These are phyloP conservation scores for Myotis findleyi DNA, from an alignment of 2,797 vertebrate species.

Conservation along the genomic window DNA sequence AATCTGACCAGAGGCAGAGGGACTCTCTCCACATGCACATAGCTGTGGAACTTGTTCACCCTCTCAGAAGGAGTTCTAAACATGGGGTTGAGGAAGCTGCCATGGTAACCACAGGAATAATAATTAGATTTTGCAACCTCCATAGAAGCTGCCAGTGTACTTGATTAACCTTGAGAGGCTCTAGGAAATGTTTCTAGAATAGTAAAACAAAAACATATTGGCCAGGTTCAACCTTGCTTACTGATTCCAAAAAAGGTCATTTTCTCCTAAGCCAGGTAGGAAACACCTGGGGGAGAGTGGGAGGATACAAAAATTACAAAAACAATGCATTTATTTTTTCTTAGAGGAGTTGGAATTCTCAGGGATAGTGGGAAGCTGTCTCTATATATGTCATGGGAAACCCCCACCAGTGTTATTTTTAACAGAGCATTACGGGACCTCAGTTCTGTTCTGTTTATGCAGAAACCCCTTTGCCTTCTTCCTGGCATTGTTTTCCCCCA, in stretches of 20 bases:
- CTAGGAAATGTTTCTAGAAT: slow-evolving; percentile 67
- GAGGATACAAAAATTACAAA: background rate
- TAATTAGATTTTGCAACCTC: slow-evolving; percentile 53
- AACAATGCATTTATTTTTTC: background rate
- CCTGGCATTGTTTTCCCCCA: background rate
- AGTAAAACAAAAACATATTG: slow-evolving; percentile 69
- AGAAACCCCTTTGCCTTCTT: background rate
- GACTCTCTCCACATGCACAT: background rate
- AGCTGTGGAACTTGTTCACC: background rate
- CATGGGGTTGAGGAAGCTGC: background rate
- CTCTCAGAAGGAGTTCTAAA: slow-evolving; percentile 48
- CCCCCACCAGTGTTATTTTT: background rate
- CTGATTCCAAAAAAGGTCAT: slow-evolving; percentile 24
- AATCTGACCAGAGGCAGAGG: background rate
- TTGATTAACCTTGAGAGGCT: slow-evolving; percentile 76
- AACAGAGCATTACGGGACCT: background rate
- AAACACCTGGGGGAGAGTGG: background rate
- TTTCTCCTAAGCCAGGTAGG: background rate
- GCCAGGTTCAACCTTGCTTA: slow-evolving; percentile 21
- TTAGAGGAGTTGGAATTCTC: background rate
- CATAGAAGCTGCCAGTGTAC: background rate
- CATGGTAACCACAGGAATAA: slow-evolving; percentile 56
- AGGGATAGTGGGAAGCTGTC: background rate
- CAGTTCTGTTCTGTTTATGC: background rate
- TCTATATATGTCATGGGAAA: background rate